phyloP scores from a whole-genome alignment of 2,797 vertebrate genomes.

The Pterois miles region DNA sequence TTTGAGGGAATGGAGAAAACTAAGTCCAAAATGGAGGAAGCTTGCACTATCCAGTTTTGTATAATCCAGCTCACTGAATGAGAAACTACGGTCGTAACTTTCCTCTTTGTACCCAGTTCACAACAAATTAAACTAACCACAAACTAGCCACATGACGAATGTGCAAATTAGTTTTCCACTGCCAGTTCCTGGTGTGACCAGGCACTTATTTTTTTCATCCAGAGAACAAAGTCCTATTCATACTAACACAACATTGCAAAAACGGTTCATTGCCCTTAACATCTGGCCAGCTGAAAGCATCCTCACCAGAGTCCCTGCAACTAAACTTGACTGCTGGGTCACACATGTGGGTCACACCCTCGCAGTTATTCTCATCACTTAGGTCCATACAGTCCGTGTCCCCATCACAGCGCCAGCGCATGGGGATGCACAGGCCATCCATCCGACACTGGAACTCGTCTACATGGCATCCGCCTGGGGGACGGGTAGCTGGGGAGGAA shows the following conservation, averaged over 20 bases:
- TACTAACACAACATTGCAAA: neutral
- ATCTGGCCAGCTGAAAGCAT: neutral
- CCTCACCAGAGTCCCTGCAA: slow-evolving; percentile 94
- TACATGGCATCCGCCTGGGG: slow-evolving; percentile 93
- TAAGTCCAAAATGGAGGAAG: neutral
- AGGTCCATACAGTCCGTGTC: slow-evolving; percentile 98
- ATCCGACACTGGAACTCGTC: slow-evolving; percentile 97
- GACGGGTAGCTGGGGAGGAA: slow-evolving; percentile 88
- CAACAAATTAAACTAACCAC: neutral
- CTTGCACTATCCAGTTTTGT: neutral
- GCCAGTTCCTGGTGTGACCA: neutral
- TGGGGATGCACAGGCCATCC: slow-evolving; percentile 95
- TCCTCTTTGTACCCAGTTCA: neutral
- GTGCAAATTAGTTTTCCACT: neutral
- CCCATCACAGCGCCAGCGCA: slow-evolving; percentile 95
- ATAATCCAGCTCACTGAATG: neutral
- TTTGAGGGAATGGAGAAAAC: neutral
- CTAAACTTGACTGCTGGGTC: slow-evolving; percentile 94
- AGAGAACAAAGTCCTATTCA: neutral
- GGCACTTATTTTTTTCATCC: neutral
- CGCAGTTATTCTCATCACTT: slow-evolving; percentile 95
- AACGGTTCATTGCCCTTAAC: neutral
- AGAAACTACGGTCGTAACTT: neutral
- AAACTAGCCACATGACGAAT: neutral
- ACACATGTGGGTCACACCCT: slow-evolving; percentile 93